These are phyloP conservation scores for Eclectus roratus DNA, from an alignment of 2,113 vertebrate genomes.

Conservation along the genomic window DNA sequence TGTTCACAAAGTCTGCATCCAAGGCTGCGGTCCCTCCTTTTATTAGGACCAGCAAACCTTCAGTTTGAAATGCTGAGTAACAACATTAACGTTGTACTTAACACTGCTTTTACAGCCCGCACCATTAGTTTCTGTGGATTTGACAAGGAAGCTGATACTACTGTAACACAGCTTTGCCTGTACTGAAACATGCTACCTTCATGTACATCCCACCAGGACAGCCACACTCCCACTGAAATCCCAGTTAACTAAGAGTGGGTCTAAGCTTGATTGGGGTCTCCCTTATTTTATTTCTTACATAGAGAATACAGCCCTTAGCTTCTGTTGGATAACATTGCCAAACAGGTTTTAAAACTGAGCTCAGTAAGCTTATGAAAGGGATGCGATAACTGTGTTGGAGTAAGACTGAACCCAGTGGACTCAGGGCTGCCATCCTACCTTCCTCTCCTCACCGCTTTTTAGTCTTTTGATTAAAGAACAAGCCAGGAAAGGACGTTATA, in stretches of 20 bases:
- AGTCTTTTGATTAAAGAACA: neutral
- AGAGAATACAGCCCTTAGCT: neutral
- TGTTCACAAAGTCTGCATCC: neutral
- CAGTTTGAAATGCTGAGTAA: neutral
- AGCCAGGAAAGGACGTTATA: neutral
- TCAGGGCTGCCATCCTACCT: neutral
- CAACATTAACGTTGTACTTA: neutral
- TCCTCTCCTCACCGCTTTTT: neutral
- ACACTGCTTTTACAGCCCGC: neutral
- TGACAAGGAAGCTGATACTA: neutral
- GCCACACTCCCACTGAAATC: neutral
- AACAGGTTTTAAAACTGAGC: neutral
- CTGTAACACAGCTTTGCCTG: neutral
- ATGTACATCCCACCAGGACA: neutral
- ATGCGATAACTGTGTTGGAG: neutral
- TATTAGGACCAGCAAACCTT: neutral
- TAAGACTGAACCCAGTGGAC: neutral
- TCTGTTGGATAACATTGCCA: neutral
- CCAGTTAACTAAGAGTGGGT: neutral
- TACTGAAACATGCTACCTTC: fast-evolving
- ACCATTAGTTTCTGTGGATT: neutral
- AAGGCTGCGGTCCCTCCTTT: neutral
- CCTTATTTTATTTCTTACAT: neutral
- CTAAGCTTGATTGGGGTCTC: neutral
- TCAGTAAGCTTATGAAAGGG: neutral